These are phyloP conservation scores for Drosophila mercatorum DNA, from an alignment of 2,888 invertebrate species.

Conservation along the genomic window DNA sequence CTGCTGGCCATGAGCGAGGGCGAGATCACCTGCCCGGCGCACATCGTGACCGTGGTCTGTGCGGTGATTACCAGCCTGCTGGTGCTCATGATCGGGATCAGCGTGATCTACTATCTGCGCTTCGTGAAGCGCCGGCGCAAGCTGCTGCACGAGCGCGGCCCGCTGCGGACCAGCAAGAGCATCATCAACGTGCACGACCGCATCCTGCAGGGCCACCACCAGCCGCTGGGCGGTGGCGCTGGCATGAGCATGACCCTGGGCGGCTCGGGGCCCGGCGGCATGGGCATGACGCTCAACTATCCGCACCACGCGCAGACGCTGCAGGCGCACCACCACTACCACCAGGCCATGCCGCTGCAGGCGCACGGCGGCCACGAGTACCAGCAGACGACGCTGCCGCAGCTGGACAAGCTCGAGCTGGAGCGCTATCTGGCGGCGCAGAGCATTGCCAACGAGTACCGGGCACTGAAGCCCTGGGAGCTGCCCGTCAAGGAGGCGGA, in stretches of 20 bases:
- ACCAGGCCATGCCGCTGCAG: constrained; percentile 76
- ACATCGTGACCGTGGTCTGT: constrained; percentile 85
- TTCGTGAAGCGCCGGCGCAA: constrained; percentile 84
- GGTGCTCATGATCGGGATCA: constrained; percentile 83
- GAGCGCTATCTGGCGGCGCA: constrained; percentile 85
- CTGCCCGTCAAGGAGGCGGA: constrained; percentile 83
- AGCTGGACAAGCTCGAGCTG: constrained; percentile 84
- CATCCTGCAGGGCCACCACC: constrained; percentile 83
- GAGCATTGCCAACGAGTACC: constrained; percentile 84
- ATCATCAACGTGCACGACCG: constrained; percentile 85
- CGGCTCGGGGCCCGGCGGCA: constrained; percentile 32
- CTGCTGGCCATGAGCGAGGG: constrained; percentile 83
- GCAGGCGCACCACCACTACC: constrained; percentile 80
- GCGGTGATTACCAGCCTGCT: constrained; percentile 83
- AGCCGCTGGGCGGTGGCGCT: constrained; percentile 74
- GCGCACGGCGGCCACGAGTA: constrained; percentile 64
- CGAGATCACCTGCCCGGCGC: constrained; percentile 84
- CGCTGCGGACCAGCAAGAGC: constrained; percentile 81
- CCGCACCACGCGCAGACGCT: constrained; percentile 79
- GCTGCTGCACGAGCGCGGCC: constrained; percentile 82
- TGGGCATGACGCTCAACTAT: constrained; percentile 71
- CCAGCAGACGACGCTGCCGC: constrained; percentile 79
- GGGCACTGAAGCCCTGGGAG: constrained; percentile 84
- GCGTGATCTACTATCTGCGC: constrained; percentile 83
- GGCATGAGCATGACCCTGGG: constrained; percentile 71